Conservation (phyloP, 2,113 vertebrate genomes). For the Podarcis muralis region DNA sequence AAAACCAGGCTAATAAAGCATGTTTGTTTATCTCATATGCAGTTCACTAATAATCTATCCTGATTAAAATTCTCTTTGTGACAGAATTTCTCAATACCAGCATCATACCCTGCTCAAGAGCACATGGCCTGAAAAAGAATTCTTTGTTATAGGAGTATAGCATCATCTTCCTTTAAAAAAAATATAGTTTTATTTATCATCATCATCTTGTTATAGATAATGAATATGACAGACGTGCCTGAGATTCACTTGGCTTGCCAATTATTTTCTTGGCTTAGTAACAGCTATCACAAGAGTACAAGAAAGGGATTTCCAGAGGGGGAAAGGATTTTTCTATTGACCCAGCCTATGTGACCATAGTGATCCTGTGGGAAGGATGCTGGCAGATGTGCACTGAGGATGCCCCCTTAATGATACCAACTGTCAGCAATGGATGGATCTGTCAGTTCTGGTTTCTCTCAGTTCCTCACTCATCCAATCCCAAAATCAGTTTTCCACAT, state of each 20-base stretch:
- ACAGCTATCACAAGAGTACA: conserved; percentile 10
- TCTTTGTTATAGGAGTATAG: conserved; percentile 47
- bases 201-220: neutral
- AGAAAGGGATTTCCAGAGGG: conserved; percentile 28
- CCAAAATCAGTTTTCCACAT: no score
- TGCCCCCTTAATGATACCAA: neutral
- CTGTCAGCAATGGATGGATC: neutral
- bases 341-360: conserved; percentile 22
- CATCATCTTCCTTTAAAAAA: conserved; percentile 32
- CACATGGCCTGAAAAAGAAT: conserved; percentile 47
- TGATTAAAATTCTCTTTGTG: conserved; percentile 55
- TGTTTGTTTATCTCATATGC: conserved; percentile 30
- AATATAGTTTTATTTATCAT: conserved; percentile 3
- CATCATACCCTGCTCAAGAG: conserved; percentile 28
- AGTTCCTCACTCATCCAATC: no score
- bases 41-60: conserved; percentile 60
- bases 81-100: conserved; percentile 22
- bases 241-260: conserved; percentile 35
- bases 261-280: conserved; percentile 39
- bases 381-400: neutral
- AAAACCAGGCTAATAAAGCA: conserved; percentile 33
- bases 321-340: neutral
- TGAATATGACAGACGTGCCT: conserved; percentile 36
- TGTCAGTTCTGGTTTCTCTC: no score
- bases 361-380: neutral